Evolutionary conservation across 1,140 invertebrate species (phyloP), one percentile per base, ranked within the genome.

Genomic region (Reticulitermes speratus): DNA sequence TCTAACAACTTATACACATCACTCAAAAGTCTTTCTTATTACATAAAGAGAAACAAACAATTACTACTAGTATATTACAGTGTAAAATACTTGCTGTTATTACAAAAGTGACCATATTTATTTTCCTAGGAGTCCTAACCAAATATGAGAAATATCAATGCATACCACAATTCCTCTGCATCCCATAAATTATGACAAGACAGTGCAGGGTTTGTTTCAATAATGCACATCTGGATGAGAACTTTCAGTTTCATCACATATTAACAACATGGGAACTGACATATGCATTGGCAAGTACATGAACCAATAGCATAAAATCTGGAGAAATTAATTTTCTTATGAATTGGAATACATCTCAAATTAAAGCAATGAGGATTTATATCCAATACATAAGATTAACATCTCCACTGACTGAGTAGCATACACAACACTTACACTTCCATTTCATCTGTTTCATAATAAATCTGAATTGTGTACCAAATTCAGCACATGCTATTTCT

Each of bases 31-130:
- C 25, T 30, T 55, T 48, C 19, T 65, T 75, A 75, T 30, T 75
- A 75, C 65, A 30, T 75, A 30, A 75, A 75, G n/a, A 75, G 65
- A 75, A 75, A 75, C 25, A 75, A 75, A 75, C 25, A 30, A n/a
- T 75, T 75, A 75, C 65, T 75, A 75, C 65, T 75, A 30, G n/a
- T 75, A 75, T 75, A 75, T n/a, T 75, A 75, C 65, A 75, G n/a
- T 75, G 65, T 75, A 75, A 75, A 75, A 75, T 75, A 75, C n/a
- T 75, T 75, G n/a, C n/a, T 75, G 65, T 75, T 75, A 75, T 65
- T 65, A 65, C 14, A 75, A 75, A 75, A 75, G 65, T 5, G 25
- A 6, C n/a, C 25, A 75, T 75, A 75, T 30, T 75, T 75, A 75
- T 75, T 14, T 75, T 75, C 7, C 7, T 75, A n/a, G 9, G 65